These are phyloP conservation scores for Sylvilagus bachmani DNA, from an alignment of 2,113 vertebrate genomes.

Conservation along the genomic window DNA sequence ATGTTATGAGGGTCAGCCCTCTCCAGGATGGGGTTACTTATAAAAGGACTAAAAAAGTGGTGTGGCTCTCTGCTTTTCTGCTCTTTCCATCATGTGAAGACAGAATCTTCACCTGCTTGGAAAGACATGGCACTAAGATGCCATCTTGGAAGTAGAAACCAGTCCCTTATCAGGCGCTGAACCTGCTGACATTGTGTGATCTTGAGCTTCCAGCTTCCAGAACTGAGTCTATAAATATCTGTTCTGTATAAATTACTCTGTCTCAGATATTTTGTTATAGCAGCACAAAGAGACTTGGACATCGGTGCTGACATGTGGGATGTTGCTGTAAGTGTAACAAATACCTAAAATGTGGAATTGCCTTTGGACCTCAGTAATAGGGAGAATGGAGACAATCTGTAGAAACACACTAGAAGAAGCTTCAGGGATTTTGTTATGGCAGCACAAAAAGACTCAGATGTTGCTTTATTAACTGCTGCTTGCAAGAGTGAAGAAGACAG, in stretches of 20 bases:
- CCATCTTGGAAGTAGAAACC: neutral
- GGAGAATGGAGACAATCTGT: neutral
- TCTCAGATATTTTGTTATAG: neutral
- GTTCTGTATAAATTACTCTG: neutral
- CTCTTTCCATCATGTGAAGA: neutral
- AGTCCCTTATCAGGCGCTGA: neutral
- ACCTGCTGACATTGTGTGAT: neutral
- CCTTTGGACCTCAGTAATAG: neutral
- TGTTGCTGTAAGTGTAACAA: neutral
- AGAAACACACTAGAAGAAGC: neutral
- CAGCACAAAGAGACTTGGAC: neutral
- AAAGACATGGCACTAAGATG: neutral
- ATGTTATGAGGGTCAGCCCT: neutral
- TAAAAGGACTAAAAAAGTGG: neutral
- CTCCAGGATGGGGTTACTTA: neutral
- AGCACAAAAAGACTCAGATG: neutral
- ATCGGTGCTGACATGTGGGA: neutral
- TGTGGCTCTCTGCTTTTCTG: too few species aligned
- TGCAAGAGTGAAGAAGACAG: neutral
- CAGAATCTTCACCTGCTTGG: neutral
- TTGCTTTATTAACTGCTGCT: neutral
- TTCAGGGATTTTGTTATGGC: neutral
- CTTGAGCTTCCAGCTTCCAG: neutral
- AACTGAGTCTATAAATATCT: neutral
- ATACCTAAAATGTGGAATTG: neutral